phyloP scores from a whole-genome alignment of 2,113 vertebrate species.

The Saccopteryx bilineata region DNA sequence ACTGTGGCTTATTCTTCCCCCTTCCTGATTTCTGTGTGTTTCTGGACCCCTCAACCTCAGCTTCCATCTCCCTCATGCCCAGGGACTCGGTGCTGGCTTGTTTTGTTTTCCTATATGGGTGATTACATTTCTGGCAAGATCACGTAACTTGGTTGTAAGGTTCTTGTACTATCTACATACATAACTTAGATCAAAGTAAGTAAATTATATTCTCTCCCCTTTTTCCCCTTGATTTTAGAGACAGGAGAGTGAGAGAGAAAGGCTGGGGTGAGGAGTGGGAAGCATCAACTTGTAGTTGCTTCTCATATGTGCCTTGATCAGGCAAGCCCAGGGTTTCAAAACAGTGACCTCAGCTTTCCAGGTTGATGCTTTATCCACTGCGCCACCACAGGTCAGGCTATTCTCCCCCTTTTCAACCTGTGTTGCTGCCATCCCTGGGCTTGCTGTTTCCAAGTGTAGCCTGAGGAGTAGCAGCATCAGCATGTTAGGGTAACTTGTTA shows the following conservation, averaged over 20 bases:
- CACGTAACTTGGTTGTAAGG: not conserved
- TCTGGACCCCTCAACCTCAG: not conserved
- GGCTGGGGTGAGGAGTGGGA: too few relatives aligned
- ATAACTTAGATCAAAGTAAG: conserved; percentile 1
- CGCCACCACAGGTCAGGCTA: too few relatives aligned
- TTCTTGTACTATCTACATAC: not conserved
- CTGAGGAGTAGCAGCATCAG: not conserved
- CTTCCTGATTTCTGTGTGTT: not conserved
- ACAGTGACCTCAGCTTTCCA: too few relatives aligned
- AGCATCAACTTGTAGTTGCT: too few relatives aligned
- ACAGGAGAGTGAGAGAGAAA: too few relatives aligned
- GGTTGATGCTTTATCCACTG: too few relatives aligned
- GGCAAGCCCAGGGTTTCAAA: too few relatives aligned
- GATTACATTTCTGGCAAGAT: not conserved
- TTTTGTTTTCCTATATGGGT: not conserved
- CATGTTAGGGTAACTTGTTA: not conserved
- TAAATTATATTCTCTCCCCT: not conserved
- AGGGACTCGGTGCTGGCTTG: not conserved
- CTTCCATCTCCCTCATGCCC: not conserved
- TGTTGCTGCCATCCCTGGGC: not conserved
- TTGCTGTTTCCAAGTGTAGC: not conserved
- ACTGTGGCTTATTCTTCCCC: not conserved
- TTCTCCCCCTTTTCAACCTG: not conserved
- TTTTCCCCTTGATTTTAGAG: not conserved
- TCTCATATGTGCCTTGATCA: too few relatives aligned